Conservation (phyloP, 1,140 invertebrate species). For the Berghia stephanieae region DNA sequence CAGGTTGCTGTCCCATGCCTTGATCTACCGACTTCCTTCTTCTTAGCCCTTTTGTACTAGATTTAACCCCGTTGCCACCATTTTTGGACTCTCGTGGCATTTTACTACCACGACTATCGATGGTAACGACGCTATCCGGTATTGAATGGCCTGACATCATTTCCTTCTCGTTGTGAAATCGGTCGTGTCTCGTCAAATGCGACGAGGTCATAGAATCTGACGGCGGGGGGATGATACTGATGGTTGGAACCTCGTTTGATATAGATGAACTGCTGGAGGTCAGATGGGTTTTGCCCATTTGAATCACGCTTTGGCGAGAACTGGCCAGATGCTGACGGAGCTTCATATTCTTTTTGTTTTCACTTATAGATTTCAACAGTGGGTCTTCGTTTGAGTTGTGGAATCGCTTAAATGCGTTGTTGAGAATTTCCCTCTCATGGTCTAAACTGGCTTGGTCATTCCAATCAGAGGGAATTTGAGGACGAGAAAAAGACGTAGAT, state of each 20-base stretch:
- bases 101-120: neutral
- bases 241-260: neutral
- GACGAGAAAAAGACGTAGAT: neutral
- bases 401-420: neutral
- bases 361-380: too few relatives aligned
- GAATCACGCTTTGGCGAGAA: slow-evolving; percentile 30
- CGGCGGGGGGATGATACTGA: slow-evolving; percentile 25
- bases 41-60: slow-evolving; percentile 9
- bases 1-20: neutral
- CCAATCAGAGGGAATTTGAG: slow-evolving; percentile 10
- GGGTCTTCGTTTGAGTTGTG: neutral
- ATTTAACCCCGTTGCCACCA: neutral
- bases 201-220: neutral
- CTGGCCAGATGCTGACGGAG: neutral
- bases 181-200: neutral
- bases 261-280: slow-evolving; percentile 4
- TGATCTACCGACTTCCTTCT: slow-evolving; percentile 26
- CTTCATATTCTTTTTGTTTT: neutral
- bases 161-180: neutral
- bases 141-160: neutral
- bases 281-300: slow-evolving; percentile 22
- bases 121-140: neutral
- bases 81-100: neutral
- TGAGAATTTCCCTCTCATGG: slow-evolving; percentile 11
- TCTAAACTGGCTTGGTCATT: neutral